These are phyloP conservation scores for Sympetrum striolatum DNA, from an alignment of 2,888 invertebrate species.

Conservation along the genomic window DNA sequence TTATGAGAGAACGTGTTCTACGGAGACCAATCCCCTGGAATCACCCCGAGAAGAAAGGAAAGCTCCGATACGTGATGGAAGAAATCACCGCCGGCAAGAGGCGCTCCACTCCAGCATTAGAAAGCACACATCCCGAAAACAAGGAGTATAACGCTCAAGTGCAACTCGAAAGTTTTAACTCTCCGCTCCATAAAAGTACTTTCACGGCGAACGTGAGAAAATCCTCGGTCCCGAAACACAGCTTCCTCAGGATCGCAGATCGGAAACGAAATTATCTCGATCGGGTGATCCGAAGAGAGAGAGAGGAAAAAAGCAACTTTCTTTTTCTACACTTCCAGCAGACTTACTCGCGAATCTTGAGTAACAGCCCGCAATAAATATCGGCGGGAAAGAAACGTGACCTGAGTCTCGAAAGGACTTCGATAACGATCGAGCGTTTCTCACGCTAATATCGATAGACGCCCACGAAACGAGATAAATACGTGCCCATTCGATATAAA, in stretches of 20 bases:
- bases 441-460: not conserved
- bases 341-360: not conserved
- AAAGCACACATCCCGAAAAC: not conserved
- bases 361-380: not conserved
- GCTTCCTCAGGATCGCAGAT: not conserved
- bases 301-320: not conserved
- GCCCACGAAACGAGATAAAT: not conserved
- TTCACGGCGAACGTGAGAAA: not conserved
- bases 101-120: not conserved
- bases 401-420: not conserved
- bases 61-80: not conserved
- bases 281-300: not conserved
- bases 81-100: not conserved
- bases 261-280: not conserved
- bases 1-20: too few relatives aligned
- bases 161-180: not conserved
- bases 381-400: not conserved
- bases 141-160: not conserved
- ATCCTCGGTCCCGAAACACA: not conserved
- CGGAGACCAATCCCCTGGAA: not conserved
- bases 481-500: not conserved
- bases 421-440: not conserved
- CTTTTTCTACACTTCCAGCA: not conserved
- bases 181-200: not conserved
- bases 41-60: not conserved